Evolutionary conservation across 2,888 invertebrate genomes (phyloP).

Genomic region (Chorisops tibialis): DNA sequence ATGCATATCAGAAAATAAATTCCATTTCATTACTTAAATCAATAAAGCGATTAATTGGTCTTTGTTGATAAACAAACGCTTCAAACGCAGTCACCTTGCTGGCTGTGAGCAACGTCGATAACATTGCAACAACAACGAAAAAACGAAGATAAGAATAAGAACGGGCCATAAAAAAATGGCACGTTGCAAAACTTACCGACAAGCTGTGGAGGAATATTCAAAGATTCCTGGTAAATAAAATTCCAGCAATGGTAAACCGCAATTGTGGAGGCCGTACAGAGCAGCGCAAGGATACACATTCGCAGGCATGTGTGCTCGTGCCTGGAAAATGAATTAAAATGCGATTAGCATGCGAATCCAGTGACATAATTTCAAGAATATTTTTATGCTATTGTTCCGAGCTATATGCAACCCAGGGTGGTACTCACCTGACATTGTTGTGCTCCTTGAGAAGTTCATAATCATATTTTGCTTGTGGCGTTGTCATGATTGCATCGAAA

Average conservation of each 20-base stretch:
- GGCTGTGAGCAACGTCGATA: too few relatives aligned
- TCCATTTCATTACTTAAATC: too few relatives aligned
- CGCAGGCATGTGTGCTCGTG: conserved; percentile 33
- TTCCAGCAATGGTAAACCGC: conserved; percentile 42
- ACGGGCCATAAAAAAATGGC: too few relatives aligned
- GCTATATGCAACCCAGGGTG: not conserved
- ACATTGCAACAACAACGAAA: too few relatives aligned
- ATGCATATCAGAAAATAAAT: too few relatives aligned
- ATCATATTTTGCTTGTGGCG: conserved; percentile 32
- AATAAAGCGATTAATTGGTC: too few relatives aligned
- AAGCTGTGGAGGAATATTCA: conserved; percentile 40
- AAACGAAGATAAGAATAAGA: too few relatives aligned
- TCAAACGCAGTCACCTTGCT: too few relatives aligned
- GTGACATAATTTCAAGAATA: not conserved
- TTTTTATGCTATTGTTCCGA: not conserved
- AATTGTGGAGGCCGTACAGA: conserved; percentile 37
- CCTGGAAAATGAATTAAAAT: conserved; percentile 21
- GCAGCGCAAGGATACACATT: conserved; percentile 30
- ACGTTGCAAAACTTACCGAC: conserved; percentile 35
- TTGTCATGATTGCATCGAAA: conserved; percentile 26
- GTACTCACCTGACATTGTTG: conserved; percentile 14
- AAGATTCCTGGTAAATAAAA: conserved; percentile 38
- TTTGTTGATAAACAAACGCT: too few relatives aligned
- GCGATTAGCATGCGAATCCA: not conserved
- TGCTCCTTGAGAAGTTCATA: conserved; percentile 30